Evolutionary conservation across 1,140 invertebrate genomes (phyloP).

Genomic region (Camponotus vicinus): DNA sequence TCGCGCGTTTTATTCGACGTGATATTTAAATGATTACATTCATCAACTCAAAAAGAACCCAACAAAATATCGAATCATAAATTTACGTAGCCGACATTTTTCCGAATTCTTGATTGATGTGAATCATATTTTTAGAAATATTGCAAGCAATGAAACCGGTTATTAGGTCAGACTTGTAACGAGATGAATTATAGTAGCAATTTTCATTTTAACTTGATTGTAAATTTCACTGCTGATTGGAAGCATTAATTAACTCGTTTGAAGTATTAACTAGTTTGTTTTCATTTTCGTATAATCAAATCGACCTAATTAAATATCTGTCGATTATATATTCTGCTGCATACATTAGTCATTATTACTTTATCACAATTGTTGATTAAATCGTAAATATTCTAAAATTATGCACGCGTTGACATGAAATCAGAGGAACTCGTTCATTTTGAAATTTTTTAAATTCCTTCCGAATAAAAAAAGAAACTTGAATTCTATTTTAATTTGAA

Average conservation of each 20-base stretch:
- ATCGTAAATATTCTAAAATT: background rate
- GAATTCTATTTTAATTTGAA: background rate
- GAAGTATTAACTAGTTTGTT: slow-evolving; percentile 3
- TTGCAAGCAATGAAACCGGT: slow-evolving; percentile 2
- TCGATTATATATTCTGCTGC: background rate
- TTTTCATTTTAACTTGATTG: background rate
- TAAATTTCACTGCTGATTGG: slow-evolving; percentile 1
- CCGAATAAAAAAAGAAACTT: too few relatives aligned
- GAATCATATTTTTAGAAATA: background rate
- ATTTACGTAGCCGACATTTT: background rate
- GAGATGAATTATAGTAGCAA: slow-evolving; percentile 15
- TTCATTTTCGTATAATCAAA: slow-evolving; percentile 37
- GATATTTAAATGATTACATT: background rate
- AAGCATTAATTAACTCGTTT: slow-evolving; percentile 26
- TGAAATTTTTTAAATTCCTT: background rate
- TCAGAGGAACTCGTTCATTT: background rate
- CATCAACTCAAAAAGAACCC: background rate
- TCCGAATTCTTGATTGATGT: background rate
- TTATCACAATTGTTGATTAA: background rate
- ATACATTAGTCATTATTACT: background rate
- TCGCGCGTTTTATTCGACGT: background rate
- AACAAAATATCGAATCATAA: background rate
- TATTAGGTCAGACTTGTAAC: slow-evolving; percentile 16
- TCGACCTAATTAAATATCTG: slow-evolving; percentile 26
- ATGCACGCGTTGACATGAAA: background rate